A percentile compares a stretch with the other conserved stretches of the same genome.
These are phyloP conservation scores for Telenomus remus DNA, from an alignment of 1,140 invertebrate genomes.

Conservation along the genomic window DNA sequence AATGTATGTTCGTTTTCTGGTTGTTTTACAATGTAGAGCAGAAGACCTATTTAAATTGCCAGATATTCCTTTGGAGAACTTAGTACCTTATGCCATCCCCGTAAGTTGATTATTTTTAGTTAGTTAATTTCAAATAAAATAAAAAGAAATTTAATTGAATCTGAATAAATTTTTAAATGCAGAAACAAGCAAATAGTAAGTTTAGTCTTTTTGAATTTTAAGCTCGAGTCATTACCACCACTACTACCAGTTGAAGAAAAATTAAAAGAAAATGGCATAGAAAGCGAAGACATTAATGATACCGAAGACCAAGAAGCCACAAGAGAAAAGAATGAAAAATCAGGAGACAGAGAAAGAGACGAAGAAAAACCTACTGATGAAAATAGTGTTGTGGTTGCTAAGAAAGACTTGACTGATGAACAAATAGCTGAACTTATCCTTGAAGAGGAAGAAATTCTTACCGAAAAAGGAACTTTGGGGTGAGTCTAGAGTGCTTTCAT, in stretches of 20 bases:
- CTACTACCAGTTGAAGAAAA: constrained; percentile 65
- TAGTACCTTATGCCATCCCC: constrained; percentile 72
- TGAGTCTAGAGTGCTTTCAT: constrained; percentile 72
- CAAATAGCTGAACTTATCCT: constrained; percentile 81
- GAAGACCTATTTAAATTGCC: constrained; percentile 65
- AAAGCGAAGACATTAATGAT: constrained; percentile 33
- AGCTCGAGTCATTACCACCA: constrained; percentile 67
- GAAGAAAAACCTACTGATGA: constrained; percentile 65
- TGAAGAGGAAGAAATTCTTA: constrained; percentile 80
- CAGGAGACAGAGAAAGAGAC: constrained; percentile 18
- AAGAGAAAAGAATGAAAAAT: constrained; percentile 56
- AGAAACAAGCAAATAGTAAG: too few species aligned
- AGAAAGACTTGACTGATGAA: constrained; percentile 78
- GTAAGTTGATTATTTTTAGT: constrained; percentile 64
- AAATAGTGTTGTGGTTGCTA: constrained; percentile 68
- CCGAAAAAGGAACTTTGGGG: constrained; percentile 81
- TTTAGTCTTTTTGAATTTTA: constrained; percentile 27
- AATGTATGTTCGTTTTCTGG: constrained; percentile 27
- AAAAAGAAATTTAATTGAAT: too few species aligned
- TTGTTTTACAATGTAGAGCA: constrained; percentile 64
- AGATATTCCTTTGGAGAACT: constrained; percentile 67
- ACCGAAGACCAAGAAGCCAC: constrained; percentile 42
- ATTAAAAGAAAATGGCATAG: constrained; percentile 52
- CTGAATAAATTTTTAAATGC: too few species aligned
- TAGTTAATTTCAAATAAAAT: too few species aligned